Evolutionary conservation across 37 sponge, comb jelly and placozoan species (phyloP).

Genomic region (Chondrilla cf. caribensis): DNA sequence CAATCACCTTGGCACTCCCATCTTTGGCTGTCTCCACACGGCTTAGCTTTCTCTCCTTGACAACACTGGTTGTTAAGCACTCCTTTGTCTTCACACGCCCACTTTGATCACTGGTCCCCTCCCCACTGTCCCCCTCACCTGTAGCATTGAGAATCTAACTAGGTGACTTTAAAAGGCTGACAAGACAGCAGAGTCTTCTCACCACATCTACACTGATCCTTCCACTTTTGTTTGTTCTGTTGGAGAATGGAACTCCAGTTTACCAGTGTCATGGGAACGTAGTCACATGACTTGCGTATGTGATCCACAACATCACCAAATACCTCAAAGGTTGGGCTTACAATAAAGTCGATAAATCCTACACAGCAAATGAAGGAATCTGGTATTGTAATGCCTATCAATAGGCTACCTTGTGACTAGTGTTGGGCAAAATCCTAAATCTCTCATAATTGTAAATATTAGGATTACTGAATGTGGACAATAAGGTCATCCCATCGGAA

Average conservation of each 20-base stretch:
- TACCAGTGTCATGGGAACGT: not conserved
- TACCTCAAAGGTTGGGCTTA: constrained; percentile 73
- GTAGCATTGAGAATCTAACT: not conserved
- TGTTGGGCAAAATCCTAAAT: too few relatives aligned
- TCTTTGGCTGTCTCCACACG: constrained; percentile 1
- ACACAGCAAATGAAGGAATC: not conserved
- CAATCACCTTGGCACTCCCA: not conserved
- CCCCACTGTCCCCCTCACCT: not conserved
- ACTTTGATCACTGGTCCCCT: not conserved
- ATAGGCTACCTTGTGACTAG: too few relatives aligned
- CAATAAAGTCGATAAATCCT: constrained; percentile 90
- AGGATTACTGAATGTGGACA: too few relatives aligned
- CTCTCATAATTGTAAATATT: too few relatives aligned
- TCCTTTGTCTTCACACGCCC: not conserved
- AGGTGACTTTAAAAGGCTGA: too few relatives aligned
- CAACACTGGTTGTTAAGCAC: not conserved
- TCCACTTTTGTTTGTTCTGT: constrained; percentile 44
- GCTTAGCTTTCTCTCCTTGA: constrained; percentile 2
- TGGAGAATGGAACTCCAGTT: constrained; percentile 22
- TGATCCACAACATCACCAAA: constrained; percentile 73
- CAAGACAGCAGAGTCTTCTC: too few relatives aligned
- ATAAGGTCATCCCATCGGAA: too few relatives aligned
- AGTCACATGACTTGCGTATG: constrained; percentile 10
- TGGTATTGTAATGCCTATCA: not conserved
- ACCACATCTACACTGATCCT: constrained; percentile 7